These are phyloP conservation scores for Microplitis demolitor DNA, from an alignment of 1,140 invertebrate species.

Conservation along the genomic window DNA sequence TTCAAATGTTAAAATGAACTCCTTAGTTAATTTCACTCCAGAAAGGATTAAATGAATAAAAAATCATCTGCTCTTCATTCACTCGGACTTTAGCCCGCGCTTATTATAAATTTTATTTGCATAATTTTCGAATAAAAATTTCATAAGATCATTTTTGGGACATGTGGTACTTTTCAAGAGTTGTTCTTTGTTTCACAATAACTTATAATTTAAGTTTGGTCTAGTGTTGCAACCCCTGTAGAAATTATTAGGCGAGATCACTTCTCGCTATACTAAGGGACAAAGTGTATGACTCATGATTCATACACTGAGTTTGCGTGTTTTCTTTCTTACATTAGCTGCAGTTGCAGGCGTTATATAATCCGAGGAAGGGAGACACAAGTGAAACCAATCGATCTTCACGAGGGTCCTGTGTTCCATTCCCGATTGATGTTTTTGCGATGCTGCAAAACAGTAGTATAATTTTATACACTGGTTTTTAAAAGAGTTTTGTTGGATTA, in stretches of 20 bases:
- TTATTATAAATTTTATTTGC: no score
- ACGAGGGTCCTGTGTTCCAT: constrained; percentile 22
- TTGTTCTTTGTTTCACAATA: neutral
- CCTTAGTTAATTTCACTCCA: no score
- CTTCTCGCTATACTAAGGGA: neutral
- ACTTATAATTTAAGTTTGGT: neutral
- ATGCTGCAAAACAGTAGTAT: constrained; percentile 39
- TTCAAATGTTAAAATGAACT: no score
- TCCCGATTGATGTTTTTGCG: constrained; percentile 42
- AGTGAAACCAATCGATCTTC: constrained; percentile 26
- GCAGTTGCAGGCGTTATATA: constrained; percentile 36
- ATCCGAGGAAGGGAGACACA: neutral
- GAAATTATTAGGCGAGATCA: constrained; percentile 6
- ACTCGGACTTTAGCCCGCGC: no score
- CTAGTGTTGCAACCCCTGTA: neutral
- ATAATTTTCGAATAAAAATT: no score
- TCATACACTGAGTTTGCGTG: neutral
- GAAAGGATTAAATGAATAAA: no score
- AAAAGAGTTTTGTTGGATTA: neutral
- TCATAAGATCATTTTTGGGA: no score
- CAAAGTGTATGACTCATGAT: constrained; percentile 5
- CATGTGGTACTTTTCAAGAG: neutral
- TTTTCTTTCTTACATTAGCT: constrained; percentile 6
- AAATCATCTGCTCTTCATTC: no score
- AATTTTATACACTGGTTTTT: constrained; percentile 18